These are phyloP conservation scores for Mystacides longicornis DNA, from an alignment of 2,888 invertebrate species.

Conservation along the genomic window DNA sequence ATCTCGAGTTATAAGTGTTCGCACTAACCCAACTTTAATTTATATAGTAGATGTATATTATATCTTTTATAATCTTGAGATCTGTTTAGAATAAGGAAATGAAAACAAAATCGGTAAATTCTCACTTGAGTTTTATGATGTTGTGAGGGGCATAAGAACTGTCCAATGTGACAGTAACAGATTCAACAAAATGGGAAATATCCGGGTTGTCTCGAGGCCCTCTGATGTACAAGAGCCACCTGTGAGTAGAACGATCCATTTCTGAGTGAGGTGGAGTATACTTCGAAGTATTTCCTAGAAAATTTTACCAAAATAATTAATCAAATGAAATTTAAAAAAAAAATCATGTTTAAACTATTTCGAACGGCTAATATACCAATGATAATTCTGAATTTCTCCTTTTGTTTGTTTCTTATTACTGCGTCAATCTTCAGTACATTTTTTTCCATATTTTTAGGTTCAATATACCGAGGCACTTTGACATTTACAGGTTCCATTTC, in stretches of 20 bases:
- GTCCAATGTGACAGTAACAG: conserved; percentile 74
- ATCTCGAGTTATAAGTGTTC: no score
- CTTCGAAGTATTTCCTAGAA: conserved; percentile 70
- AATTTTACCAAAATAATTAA: not conserved
- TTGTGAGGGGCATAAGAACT: conserved; percentile 84
- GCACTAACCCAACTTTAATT: no score
- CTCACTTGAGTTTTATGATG: conserved; percentile 68
- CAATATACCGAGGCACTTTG: conserved; percentile 36
- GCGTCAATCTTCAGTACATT: conserved; percentile 44
- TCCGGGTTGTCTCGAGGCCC: conserved; percentile 55
- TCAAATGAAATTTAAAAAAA: no score
- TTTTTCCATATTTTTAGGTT: conserved; percentile 34
- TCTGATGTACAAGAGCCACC: conserved; percentile 85
- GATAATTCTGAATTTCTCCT: conserved; percentile 46
- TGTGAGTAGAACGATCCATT: conserved; percentile 69
- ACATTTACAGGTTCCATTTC: not conserved
- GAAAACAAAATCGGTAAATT: no score
- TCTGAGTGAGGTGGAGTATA: conserved; percentile 66
- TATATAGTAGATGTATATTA: no score
- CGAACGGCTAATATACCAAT: conserved; percentile 34
- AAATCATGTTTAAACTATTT: no score
- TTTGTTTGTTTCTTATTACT: conserved; percentile 47
- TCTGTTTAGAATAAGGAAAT: no score
- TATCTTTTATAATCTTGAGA: no score
- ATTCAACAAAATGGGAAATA: conserved; percentile 57